Conservation (phyloP, 1,140 invertebrate species). For the Drosophila subobscura region DNA sequence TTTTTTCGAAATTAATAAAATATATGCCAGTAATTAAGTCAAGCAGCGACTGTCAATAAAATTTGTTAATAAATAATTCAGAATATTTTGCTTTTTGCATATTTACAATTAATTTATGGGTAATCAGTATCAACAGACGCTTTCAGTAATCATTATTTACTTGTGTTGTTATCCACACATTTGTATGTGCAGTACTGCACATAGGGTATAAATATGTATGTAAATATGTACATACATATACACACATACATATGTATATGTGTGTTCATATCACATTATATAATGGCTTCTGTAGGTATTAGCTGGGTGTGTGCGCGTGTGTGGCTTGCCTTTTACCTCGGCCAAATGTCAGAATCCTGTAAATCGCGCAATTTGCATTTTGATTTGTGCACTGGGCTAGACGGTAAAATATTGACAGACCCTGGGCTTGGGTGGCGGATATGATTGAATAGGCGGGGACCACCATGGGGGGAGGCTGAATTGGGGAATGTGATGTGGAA, state of each 20-base stretch:
- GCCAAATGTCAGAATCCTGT: conserved; percentile 50
- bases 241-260: not conserved
- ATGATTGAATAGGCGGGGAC: not conserved
- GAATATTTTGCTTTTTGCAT: conserved; percentile 79
- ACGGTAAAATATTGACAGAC: conserved; percentile 44
- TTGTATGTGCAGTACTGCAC: not conserved
- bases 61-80: conserved; percentile 83
- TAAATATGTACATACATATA: conserved; percentile 8
- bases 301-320: conserved; percentile 3
- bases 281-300: conserved; percentile 3
- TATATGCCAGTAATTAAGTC: conserved; percentile 83
- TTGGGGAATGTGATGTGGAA: not conserved
- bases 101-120: conserved; percentile 81
- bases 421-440: not conserved
- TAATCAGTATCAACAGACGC: conserved; percentile 78
- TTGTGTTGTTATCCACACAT: conserved; percentile 27
- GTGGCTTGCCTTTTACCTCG: conserved; percentile 30
- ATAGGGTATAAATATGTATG: not conserved
- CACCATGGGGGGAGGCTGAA: not conserved
- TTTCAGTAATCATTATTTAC: conserved; percentile 80
- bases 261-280: conserved; percentile 9
- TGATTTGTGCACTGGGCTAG: conserved; percentile 69
- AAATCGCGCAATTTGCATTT: conserved; percentile 72
- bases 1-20: conserved; percentile 79
- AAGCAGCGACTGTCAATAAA: conserved; percentile 82